phyloP scores from a whole-genome alignment of 2,888 invertebrate species.

The Mactromeris polynyma region DNA sequence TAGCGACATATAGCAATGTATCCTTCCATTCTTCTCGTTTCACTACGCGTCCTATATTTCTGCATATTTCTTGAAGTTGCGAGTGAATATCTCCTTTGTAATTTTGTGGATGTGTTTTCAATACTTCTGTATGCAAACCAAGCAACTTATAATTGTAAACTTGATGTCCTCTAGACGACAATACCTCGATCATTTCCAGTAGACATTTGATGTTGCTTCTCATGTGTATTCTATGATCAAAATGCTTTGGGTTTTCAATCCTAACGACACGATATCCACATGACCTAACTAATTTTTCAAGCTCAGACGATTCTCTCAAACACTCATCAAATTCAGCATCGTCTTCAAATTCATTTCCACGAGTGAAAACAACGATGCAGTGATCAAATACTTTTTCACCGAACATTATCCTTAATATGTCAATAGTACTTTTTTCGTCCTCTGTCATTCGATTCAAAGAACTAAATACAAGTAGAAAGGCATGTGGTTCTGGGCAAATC shows the following conservation, averaged over 20 bases:
- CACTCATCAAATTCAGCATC: neutral
- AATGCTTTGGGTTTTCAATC: slow-evolving; percentile 8
- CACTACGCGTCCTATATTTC: too few relatives aligned
- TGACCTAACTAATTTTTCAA: neutral
- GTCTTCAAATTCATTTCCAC: neutral
- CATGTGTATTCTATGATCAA: neutral
- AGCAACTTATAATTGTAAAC: neutral
- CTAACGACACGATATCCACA: slow-evolving; percentile 14
- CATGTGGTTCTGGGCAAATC: slow-evolving; percentile 9
- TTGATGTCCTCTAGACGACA: neutral
- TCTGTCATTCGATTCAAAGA: slow-evolving; percentile 17
- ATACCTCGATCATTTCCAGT: neutral
- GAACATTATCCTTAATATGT: slow-evolving; percentile 26
- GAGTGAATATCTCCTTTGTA: neutral
- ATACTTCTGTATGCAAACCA: neutral
- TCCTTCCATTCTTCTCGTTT: too few relatives aligned
- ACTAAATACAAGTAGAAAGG: slow-evolving; percentile 24
- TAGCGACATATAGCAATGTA: too few relatives aligned
- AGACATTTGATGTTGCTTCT: neutral
- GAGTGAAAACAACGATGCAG: slow-evolving; percentile 28
- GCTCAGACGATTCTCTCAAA: neutral
- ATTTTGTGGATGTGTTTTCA: neutral
- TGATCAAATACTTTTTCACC: slow-evolving; percentile 24
- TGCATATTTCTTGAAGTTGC: too few relatives aligned
- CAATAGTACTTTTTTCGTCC: slow-evolving; percentile 29